A percentile compares a stretch with the other conserved stretches of the same genome.
Evolutionary conservation across 2,888 invertebrate genomes (phyloP).

Genomic region (Cremastobaeus sp.): DNA sequence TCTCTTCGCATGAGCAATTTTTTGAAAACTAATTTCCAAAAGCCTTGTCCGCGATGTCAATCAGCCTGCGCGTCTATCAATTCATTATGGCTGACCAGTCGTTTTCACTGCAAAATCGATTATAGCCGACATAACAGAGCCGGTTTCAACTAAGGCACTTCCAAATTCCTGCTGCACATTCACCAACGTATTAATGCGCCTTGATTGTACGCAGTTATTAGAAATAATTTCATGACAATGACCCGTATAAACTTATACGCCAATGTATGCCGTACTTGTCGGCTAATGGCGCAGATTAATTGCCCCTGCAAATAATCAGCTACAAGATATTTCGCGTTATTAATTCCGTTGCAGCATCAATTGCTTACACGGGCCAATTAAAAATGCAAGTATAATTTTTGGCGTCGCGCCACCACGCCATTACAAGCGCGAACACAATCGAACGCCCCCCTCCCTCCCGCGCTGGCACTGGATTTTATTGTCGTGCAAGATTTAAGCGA

Average conservation of each 20-base stretch:
- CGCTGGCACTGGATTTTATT: no score
- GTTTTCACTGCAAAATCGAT: slow-evolving; percentile 50
- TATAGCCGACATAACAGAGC: slow-evolving; percentile 38
- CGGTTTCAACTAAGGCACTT: slow-evolving; percentile 33
- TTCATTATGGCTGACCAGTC: slow-evolving; percentile 49
- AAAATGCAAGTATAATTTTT: slow-evolving; percentile 22
- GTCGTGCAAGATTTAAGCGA: no score
- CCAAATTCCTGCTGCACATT: slow-evolving; percentile 46
- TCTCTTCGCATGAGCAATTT: slow-evolving; percentile 14
- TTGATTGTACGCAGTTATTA: slow-evolving; percentile 47
- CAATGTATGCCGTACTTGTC: background rate
- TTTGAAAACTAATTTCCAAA: slow-evolving; percentile 45
- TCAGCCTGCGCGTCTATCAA: slow-evolving; percentile 47
- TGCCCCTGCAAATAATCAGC: slow-evolving; percentile 10
- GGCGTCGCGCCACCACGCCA: slow-evolving; percentile 21
- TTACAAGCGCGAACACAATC: slow-evolving; percentile 36
- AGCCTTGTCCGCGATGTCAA: slow-evolving; percentile 40
- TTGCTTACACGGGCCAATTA: slow-evolving; percentile 20
- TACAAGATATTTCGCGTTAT: slow-evolving; percentile 15
- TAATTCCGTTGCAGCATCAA: no score
- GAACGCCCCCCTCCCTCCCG: no score
- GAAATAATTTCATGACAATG: slow-evolving; percentile 44
- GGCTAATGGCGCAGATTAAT: slow-evolving; percentile 18
- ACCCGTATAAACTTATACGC: slow-evolving; percentile 6
- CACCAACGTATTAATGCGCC: slow-evolving; percentile 38